phyloP scores from a whole-genome alignment of 2,113 vertebrate genomes.

The Mormyrus lacerda region DNA sequence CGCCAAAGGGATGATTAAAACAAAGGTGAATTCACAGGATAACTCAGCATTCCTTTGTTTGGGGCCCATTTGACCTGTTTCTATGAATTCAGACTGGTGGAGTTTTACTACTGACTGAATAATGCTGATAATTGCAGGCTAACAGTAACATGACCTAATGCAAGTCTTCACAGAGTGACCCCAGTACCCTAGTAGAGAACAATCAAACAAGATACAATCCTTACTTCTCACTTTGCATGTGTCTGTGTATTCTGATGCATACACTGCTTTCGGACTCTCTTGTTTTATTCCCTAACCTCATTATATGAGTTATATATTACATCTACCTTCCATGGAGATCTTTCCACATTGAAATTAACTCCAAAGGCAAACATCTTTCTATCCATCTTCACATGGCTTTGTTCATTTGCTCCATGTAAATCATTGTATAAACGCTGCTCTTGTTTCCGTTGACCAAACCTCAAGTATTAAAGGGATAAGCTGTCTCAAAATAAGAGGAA shows the following conservation, averaged over 20 bases:
- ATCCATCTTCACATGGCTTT: background rate
- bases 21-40: background rate
- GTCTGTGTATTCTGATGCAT: background rate
- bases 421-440: background rate
- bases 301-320: background rate
- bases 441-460: constrained; percentile 29
- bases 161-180: no score
- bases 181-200: background rate
- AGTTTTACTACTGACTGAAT: background rate
- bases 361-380: background rate
- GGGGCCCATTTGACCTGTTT: background rate
- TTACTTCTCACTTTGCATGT: background rate
- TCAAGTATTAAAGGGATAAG: constrained; percentile 21
- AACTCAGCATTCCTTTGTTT: background rate
- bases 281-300: background rate
- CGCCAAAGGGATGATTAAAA: background rate
- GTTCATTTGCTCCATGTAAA: background rate
- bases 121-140: background rate
- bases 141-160: no score
- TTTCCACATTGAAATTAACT: background rate
- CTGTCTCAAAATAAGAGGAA: constrained; percentile 21
- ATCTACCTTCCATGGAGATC: background rate
- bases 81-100: background rate
- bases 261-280: background rate
- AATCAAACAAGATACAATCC: background rate